Percentiles rank a stretch among this genome's conserved stretches.
Conservation (phyloP, 2,888 invertebrate species). For the Orthonevra nobilis region DNA sequence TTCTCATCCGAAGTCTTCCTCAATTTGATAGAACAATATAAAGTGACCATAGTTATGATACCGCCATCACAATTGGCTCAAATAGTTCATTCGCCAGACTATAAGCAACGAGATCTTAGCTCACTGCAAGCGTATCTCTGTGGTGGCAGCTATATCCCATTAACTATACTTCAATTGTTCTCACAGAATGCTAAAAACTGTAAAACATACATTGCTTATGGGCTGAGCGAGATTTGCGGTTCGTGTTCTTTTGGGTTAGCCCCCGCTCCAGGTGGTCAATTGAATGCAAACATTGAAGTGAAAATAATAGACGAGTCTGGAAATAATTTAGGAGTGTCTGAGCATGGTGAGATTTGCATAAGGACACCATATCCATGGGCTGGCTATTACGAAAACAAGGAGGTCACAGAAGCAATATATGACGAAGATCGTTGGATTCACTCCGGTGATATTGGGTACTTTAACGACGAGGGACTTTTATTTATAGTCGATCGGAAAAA, state of each 20-base stretch:
- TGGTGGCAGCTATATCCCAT: conserved; percentile 71
- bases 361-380: conserved; percentile 50
- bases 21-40: conserved; percentile 68
- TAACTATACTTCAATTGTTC: conserved; percentile 57
- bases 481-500: conserved; percentile 72
- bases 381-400: conserved; percentile 68
- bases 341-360: conserved; percentile 70
- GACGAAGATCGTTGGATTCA: conserved; percentile 71
- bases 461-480: conserved; percentile 69
- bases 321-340: conserved; percentile 36
- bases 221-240: conserved; percentile 71
- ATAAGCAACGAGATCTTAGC: conserved; percentile 56
- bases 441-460: conserved; percentile 72
- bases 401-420: conserved; percentile 48
- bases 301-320: conserved; percentile 71
- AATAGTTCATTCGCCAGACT: conserved; percentile 58
- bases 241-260: conserved; percentile 15
- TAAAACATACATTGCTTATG: conserved; percentile 66
- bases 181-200: conserved; percentile 48
- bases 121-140: conserved; percentile 61
- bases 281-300: conserved; percentile 40
- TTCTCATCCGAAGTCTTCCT: conserved; percentile 68
- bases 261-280: conserved; percentile 50
- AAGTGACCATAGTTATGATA: no score
- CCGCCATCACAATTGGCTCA: conserved; percentile 10